Conservation (phyloP, 2,113 vertebrate genomes). For the Danionella cerebrum region DNA sequence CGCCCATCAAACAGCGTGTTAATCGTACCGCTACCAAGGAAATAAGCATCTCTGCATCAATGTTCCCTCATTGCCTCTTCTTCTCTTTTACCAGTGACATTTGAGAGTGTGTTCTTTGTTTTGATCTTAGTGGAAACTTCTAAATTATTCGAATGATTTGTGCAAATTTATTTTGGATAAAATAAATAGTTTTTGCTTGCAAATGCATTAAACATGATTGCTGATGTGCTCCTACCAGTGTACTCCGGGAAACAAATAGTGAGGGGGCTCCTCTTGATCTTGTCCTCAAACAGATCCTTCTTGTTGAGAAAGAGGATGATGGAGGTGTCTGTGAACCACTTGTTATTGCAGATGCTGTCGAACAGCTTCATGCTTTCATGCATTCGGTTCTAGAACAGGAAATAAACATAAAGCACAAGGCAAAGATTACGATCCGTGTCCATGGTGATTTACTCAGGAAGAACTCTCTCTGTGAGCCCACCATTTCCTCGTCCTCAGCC, state of each 20-base stretch:
- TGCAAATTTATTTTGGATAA: too few relatives aligned
- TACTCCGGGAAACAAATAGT: constrained; percentile 98
- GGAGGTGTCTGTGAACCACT: constrained; percentile 98
- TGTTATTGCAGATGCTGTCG: constrained; percentile 99
- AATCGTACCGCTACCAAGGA: too few relatives aligned
- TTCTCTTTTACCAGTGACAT: too few relatives aligned
- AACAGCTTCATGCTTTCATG: constrained; percentile 99
- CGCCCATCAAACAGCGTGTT: too few relatives aligned
- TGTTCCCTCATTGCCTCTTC: too few relatives aligned
- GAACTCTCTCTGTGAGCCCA: constrained; percentile 41
- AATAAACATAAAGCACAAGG: not conserved
- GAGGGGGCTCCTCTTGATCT: constrained; percentile 93
- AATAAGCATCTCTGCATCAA: too few relatives aligned
- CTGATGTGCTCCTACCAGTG: constrained; percentile 76
- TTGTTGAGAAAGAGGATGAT: constrained; percentile 99
- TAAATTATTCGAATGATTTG: too few relatives aligned
- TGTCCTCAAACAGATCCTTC: constrained; percentile 98
- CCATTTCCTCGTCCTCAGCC: constrained; percentile 98
- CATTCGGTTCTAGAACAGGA: constrained; percentile 83
- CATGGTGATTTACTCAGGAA: not conserved
- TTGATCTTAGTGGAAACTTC: too few relatives aligned
- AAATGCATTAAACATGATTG: too few relatives aligned
- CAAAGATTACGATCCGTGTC: not conserved
- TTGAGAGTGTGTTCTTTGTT: too few relatives aligned
- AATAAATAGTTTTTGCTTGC: not conserved